Evolutionary conservation across 2,797 vertebrate genomes (phyloP), one percentile per base, ranked within the genome.

Genomic region (Epinephelus malabaricus): DNA sequence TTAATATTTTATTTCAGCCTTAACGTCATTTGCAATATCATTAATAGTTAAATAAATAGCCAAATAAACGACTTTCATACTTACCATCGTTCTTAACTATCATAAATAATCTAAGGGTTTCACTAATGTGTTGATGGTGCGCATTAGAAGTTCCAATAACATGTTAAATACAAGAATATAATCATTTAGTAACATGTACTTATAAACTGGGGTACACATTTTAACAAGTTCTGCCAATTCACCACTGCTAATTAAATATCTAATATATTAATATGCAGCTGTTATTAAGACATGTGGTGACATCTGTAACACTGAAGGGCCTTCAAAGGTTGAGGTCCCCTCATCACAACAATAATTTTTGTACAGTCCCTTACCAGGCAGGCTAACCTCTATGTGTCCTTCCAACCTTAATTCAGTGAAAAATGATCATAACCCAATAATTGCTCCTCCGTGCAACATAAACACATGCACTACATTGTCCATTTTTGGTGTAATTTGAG

Each of bases 351-450:
- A 62, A 59, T 74, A 1, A 45, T 54, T 65, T 82, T 63, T 25
- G 51, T 55, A 21, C 7, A 62, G 50, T 58, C n/a, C 23, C 18
- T 60, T 40, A 72, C n/a, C 8, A 49, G 54, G 19, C 23, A 78
- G 17, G 17, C 70, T 86, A 79, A 77, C 53, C 45, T 79, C 62
- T 12, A 43, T 68, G 18, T 67, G 60, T 76, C 61, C 73, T 72
- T 79, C 71, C 64, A 76, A 51, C 49, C 21, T 79, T 76, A 68
- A 73, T 84, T 73, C 45, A 53, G 5, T 59, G 58, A 51, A 65
- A 77, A 83, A 78, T 83, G 10, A 83, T 81, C 34, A 83, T 80
- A 77, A 85, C 53, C 30, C 73, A 74, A 25, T 80, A 83, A 87
- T 73, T 86, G 73, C 75, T 83, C 30, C 56, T 77, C 45, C n/a